These are phyloP conservation scores for Spisula subtruncata DNA, from an alignment of 2,888 invertebrate species.

Conservation along the genomic window DNA sequence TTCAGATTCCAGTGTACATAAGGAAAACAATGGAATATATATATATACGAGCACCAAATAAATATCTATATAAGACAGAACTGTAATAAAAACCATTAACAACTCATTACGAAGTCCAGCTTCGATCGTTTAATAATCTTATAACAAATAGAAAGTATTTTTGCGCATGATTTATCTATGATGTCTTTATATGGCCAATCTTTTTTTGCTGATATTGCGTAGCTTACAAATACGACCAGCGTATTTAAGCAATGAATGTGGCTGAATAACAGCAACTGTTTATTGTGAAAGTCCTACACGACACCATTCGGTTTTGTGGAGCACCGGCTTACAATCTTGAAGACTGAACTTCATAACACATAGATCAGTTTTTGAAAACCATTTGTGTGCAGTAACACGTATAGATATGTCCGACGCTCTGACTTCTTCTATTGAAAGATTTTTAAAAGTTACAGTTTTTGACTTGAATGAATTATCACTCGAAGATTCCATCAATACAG, in stretches of 20 bases:
- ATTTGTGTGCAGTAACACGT: neutral
- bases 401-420: neutral
- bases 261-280: neutral
- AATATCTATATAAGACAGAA: too few relatives aligned
- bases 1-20: too few relatives aligned
- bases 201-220: neutral
- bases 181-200: too few relatives aligned
- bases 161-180: too few relatives aligned
- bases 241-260: neutral
- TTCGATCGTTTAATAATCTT: too few relatives aligned
- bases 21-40: too few relatives aligned
- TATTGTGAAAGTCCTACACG: neutral
- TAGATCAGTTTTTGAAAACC: conserved; percentile 5
- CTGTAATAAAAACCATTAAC: too few relatives aligned
- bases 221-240: neutral
- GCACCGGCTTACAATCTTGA: conserved; percentile 1
- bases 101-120: too few relatives aligned
- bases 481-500: conserved; percentile 5
- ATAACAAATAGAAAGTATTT: too few relatives aligned
- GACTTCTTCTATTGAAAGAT: neutral
- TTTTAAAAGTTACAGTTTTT: conserved; percentile 3
- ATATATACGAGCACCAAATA: too few relatives aligned
- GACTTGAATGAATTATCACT: conserved; percentile 32
- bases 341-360: conserved; percentile 24
- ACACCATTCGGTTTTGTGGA: conserved; percentile 24